A percentile compares a stretch with the other conserved stretches of the same genome.
Evolutionary conservation across 2,888 invertebrate genomes (phyloP).

Genomic region (Brachyopa scutellaris): DNA sequence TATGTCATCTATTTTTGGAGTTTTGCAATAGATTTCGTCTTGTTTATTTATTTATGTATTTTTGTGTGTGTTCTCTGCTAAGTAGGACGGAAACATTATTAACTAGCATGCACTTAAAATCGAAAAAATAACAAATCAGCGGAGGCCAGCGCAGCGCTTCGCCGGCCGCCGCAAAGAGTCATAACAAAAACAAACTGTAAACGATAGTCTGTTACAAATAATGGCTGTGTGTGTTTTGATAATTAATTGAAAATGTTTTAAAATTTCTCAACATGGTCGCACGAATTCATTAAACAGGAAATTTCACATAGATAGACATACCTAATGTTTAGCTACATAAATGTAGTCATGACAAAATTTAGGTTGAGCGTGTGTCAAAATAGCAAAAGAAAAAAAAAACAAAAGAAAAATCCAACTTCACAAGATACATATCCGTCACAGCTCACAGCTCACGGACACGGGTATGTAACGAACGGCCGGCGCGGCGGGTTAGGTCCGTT

Average conservation of each 20-base stretch:
- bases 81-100: conserved; percentile 31
- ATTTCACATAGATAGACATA: conserved; percentile 5
- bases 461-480: not conserved
- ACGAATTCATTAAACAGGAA: conserved; percentile 53
- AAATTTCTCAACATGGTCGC: conserved; percentile 41
- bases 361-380: conserved; percentile 7
- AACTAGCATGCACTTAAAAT: conserved; percentile 42
- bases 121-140: conserved; percentile 47
- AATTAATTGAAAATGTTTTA: conserved; percentile 59
- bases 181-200: conserved; percentile 20
- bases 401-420: not conserved
- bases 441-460: too few relatives aligned
- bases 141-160: not conserved
- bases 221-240: conserved; percentile 41
- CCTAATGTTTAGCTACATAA: not conserved
- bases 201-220: not conserved
- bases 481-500: not conserved
- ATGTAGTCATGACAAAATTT: conserved; percentile 1
- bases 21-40: conserved; percentile 18
- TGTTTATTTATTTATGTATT: too few relatives aligned
- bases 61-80: not conserved
- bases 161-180: not conserved
- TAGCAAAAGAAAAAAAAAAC: not conserved
- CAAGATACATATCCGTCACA: conserved; percentile 11
- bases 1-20: conserved; percentile 38